Evolutionary conservation across 2,888 invertebrate genomes (phyloP).

Genomic region (Brachyopa scutellaris): DNA sequence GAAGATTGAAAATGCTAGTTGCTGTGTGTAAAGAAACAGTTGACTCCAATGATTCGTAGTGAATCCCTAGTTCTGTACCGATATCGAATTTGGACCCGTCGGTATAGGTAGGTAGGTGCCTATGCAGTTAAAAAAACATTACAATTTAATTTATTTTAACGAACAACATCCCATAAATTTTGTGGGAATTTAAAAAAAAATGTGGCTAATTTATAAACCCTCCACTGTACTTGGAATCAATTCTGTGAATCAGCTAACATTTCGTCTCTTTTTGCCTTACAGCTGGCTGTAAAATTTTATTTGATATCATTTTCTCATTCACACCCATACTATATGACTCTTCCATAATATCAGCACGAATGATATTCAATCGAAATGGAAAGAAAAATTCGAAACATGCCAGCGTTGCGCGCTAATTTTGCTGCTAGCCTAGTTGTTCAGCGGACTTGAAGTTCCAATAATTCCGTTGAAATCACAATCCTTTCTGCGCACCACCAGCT

Average conservation of each 20-base stretch:
- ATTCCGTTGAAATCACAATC: slow-evolving; percentile 64
- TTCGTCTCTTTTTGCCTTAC: neutral
- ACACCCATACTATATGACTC: neutral
- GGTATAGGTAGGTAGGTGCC: no score
- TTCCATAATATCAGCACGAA: slow-evolving; percentile 34
- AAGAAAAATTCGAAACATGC: slow-evolving; percentile 69
- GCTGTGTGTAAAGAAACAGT: no score
- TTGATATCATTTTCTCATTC: slow-evolving; percentile 4
- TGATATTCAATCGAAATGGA: slow-evolving; percentile 53
- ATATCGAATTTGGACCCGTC: no score
- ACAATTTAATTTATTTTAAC: no score
- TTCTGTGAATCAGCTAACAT: neutral
- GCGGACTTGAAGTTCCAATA: slow-evolving; percentile 72
- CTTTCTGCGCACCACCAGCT: slow-evolving; percentile 29
- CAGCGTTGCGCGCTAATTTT: slow-evolving; percentile 36
- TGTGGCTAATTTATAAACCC: neutral
- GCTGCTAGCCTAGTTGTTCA: slow-evolving; percentile 62
- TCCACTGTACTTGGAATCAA: slow-evolving; percentile 42
- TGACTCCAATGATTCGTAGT: no score
- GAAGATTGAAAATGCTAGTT: no score
- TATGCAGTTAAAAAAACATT: no score
- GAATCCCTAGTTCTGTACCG: no score
- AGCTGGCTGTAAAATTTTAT: neutral
- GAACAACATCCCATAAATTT: no score
- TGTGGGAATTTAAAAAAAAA: no score